Percentiles rank a stretch among this genome's conserved stretches.
Conservation (phyloP, 1,140 invertebrate genomes). For the Drosophila teissieri region DNA sequence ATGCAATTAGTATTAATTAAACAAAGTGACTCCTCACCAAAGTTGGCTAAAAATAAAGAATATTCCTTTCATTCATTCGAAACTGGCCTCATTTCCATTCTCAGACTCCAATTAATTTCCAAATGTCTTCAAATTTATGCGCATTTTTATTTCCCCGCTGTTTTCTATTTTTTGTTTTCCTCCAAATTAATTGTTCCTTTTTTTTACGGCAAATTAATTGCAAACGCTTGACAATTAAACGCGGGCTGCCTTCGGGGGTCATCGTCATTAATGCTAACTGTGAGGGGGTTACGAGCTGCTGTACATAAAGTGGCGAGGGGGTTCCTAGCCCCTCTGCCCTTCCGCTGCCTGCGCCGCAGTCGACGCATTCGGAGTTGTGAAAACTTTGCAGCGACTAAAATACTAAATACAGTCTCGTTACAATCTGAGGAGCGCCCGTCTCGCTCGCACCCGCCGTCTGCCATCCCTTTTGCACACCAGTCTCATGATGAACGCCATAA, state of each 20-base stretch:
- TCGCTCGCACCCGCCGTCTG: slow-evolving; percentile 23
- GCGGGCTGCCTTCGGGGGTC: slow-evolving; percentile 52
- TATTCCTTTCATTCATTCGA: slow-evolving; percentile 11
- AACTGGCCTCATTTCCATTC: slow-evolving; percentile 33
- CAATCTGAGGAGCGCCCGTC: slow-evolving; percentile 69
- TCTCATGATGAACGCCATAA: slow-evolving; percentile 83
- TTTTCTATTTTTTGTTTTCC: slow-evolving; percentile 15
- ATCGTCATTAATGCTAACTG: slow-evolving; percentile 61
- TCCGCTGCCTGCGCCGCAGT: slow-evolving; percentile 39
- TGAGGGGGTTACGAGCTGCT: background rate
- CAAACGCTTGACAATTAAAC: slow-evolving; percentile 79
- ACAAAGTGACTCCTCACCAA: slow-evolving; percentile 12
- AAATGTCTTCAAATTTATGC: slow-evolving; percentile 62
- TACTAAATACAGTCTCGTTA: slow-evolving; percentile 84
- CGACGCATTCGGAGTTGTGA: slow-evolving; percentile 62
- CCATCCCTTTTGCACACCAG: slow-evolving; percentile 51
- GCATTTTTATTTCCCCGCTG: slow-evolving; percentile 28
- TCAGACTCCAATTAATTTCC: slow-evolving; percentile 45
- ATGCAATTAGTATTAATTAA: slow-evolving; percentile 34
- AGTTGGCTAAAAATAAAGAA: background rate
- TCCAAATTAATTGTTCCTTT: slow-evolving; percentile 77
- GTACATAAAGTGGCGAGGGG: slow-evolving; percentile 2
- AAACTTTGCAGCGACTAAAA: slow-evolving; percentile 79
- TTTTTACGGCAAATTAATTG: slow-evolving; percentile 81
- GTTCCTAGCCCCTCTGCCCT: slow-evolving; percentile 1